Conservation (phyloP, 2,113 vertebrate genomes). For the Verasper variegatus region DNA sequence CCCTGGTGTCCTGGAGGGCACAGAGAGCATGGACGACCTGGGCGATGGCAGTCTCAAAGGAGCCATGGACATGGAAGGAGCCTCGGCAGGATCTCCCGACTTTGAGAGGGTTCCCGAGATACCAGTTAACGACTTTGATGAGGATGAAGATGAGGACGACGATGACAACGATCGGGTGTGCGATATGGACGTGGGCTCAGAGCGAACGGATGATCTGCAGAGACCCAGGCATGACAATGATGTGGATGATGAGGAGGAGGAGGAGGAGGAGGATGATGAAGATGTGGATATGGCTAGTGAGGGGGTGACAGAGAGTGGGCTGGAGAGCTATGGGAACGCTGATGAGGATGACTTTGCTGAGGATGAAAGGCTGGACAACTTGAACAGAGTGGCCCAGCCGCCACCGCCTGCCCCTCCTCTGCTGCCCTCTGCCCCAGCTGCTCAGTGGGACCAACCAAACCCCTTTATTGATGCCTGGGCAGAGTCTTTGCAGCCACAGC, state of each 20-base stretch:
- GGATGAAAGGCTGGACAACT: slow-evolving; percentile 81
- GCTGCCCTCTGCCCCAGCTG: slow-evolving; percentile 63
- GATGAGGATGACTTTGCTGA: slow-evolving; percentile 84
- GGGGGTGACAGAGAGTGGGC: slow-evolving; percentile 82
- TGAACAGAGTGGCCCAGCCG: slow-evolving; percentile 73
- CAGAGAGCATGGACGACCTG: slow-evolving; percentile 83
- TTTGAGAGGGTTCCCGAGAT: slow-evolving; percentile 83
- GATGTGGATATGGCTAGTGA: slow-evolving; percentile 86
- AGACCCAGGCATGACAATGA: slow-evolving; percentile 73
- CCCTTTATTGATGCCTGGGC: slow-evolving; percentile 72
- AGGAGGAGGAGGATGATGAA: slow-evolving; percentile 82
- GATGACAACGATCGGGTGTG: slow-evolving; percentile 76
- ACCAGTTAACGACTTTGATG: slow-evolving; percentile 78
- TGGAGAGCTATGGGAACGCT: slow-evolving; percentile 84
- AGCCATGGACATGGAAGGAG: slow-evolving; percentile 80
- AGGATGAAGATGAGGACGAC: slow-evolving; percentile 65
- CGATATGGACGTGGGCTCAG: slow-evolving; percentile 85
- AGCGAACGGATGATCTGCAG: slow-evolving; percentile 73
- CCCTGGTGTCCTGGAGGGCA: slow-evolving; percentile 83
- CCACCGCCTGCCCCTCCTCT: slow-evolving; percentile 50
- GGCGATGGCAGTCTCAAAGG: slow-evolving; percentile 84
- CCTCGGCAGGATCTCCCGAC: slow-evolving; percentile 80
- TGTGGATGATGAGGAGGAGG: slow-evolving; percentile 73
- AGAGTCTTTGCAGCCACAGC: slow-evolving; percentile 69
- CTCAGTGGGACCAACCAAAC: slow-evolving; percentile 76